phyloP scores from a whole-genome alignment of 2,113 vertebrate species.

The Indri indri region DNA sequence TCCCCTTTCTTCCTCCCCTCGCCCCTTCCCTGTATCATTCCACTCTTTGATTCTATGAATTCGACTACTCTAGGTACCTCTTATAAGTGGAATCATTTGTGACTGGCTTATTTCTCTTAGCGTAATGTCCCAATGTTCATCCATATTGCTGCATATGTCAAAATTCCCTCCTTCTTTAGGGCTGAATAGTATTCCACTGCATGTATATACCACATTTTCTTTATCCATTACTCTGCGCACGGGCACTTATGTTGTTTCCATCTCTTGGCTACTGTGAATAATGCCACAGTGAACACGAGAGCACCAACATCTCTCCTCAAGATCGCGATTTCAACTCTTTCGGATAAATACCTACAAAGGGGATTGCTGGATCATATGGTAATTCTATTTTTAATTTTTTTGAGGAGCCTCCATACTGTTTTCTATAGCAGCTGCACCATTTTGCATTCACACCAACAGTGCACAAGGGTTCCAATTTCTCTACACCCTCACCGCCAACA shows the following conservation, averaged over 20 bases:
- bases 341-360: neutral
- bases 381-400: neutral
- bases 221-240: neutral
- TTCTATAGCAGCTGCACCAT: neutral
- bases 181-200: neutral
- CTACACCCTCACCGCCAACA: neutral
- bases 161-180: neutral
- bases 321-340: neutral
- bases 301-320: neutral
- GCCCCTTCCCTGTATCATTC: neutral
- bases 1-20: neutral
- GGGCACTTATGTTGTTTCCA: neutral
- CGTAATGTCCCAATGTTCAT: neutral
- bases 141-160: neutral
- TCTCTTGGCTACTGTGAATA: neutral
- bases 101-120: neutral
- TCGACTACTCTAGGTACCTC: neutral
- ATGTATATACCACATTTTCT: neutral
- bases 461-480: neutral
- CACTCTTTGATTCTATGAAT: neutral
- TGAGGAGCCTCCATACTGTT: neutral
- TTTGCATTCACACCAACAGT: neutral
- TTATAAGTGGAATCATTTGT: neutral
- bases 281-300: neutral
- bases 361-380: fast-evolving